Evolutionary conservation across 2,888 invertebrate species (phyloP), one percentile per base, ranked within the genome.

Genomic region (Gymnosoma rotundatum): DNA sequence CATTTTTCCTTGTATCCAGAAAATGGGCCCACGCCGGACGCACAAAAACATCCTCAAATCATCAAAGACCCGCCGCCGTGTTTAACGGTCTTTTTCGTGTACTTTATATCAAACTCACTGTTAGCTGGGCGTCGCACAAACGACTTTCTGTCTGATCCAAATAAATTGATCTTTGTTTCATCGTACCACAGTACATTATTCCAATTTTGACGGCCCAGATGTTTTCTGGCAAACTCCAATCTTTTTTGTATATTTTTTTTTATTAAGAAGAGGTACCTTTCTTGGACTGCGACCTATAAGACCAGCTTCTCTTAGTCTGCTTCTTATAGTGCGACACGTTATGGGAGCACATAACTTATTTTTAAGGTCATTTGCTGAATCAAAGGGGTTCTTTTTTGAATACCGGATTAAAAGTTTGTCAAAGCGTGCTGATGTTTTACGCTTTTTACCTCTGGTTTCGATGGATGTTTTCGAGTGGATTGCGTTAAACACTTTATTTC

Each of bases 401-500:
- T 25, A 32, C 0, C 32, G 32, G 5, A 58, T 10, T 32, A 32
- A 58, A 58, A 36, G 32, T 18, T 60, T 16, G 10, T 60, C 60
- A 18, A 60, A 60, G 9, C 36, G 60, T 18, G 8, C 18, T 8
- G 60, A 36, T 18, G 7, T 48, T 48, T 45, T 21, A 10, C 63
- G 18, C 16, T 45, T 42, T 38, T 16, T 63, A 1, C 16, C 63
- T 45, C 63, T 42, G 9, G 42, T 63, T 45, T 20, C 63, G 18
- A 14, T 8, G 12, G 9, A 20, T 38, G 7, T 38, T 18, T 16
- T 61, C 6, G 38, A 18, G 18, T 36, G 61, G 10, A 61, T 61
- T 38, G 36, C 61, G 18, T 61, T 38, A 61, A 61, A 61, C 36
- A 38, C 61, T 61, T 61, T 63, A 38, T 25, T 18, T 63, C 8